These are phyloP conservation scores for Fabriciana adippe DNA, from an alignment of 2,888 invertebrate genomes.

Conservation along the genomic window DNA sequence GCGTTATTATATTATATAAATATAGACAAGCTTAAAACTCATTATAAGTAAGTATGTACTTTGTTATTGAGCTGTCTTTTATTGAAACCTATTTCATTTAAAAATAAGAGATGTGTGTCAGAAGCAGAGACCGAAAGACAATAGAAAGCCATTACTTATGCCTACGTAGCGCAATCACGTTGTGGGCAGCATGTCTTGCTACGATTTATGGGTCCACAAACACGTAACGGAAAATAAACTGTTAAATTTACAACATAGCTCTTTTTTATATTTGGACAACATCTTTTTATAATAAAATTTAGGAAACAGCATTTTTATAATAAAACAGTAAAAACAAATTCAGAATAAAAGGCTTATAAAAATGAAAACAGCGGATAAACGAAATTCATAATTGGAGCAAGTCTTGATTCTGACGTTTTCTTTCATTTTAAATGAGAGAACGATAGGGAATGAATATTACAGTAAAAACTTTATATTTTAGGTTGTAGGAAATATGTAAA, in stretches of 20 bases:
- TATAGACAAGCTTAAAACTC: neutral
- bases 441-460: neutral
- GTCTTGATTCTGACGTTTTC: neutral
- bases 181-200: conserved; percentile 32
- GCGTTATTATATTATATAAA: neutral
- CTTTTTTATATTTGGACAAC: no score
- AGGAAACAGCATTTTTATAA: neutral
- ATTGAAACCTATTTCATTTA: conserved; percentile 29
- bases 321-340: neutral
- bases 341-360: neutral
- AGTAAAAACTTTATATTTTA: no score
- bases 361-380: no score
- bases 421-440: neutral
- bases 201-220: conserved; percentile 37
- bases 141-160: conserved; percentile 38
- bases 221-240: conserved; percentile 33
- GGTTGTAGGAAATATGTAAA: no score
- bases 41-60: conserved; percentile 5
- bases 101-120: conserved; percentile 26
- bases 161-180: conserved; percentile 36
- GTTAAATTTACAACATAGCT: conserved; percentile 35
- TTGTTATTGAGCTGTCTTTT: conserved; percentile 15
- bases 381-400: no score
- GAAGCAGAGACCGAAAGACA: conserved; percentile 31
- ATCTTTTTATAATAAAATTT: no score